Conservation (phyloP, 2,888 invertebrate species). For the Pollenia amentaria region DNA sequence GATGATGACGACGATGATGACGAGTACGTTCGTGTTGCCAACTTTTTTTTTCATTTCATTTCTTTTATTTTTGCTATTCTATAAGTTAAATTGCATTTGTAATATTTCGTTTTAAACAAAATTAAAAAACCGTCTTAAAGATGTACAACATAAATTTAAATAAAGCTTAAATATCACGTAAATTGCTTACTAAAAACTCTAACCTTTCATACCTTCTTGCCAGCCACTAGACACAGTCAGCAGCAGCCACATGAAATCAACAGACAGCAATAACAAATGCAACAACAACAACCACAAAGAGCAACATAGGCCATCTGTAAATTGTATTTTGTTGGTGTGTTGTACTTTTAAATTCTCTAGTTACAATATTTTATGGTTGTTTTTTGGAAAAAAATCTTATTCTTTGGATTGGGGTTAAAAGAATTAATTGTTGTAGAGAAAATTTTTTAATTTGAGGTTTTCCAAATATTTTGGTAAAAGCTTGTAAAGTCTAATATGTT, state of each 20-base stretch:
- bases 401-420: neutral
- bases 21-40: constrained; percentile 65
- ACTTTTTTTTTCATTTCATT: constrained; percentile 6
- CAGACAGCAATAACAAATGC: constrained; percentile 12
- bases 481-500: too few species aligned
- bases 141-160: constrained; percentile 74
- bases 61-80: constrained; percentile 41
- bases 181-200: constrained; percentile 72
- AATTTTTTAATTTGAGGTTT: too few species aligned
- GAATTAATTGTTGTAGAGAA: neutral
- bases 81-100: constrained; percentile 69
- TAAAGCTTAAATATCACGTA: constrained; percentile 74
- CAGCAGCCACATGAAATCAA: constrained; percentile 38
- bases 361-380: constrained; percentile 40
- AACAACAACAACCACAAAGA: constrained; percentile 8
- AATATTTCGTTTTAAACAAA: constrained; percentile 70
- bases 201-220: constrained; percentile 68
- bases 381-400: constrained; percentile 16
- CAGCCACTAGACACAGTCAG: constrained; percentile 29
- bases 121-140: constrained; percentile 68
- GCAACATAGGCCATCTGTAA: constrained; percentile 50
- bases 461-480: too few species aligned
- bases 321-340: constrained; percentile 53
- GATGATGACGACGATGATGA: constrained; percentile 55
- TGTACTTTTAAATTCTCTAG: constrained; percentile 37